phyloP scores from a whole-genome alignment of 2,797 vertebrate species.

The Apogon hyalosoma region DNA sequence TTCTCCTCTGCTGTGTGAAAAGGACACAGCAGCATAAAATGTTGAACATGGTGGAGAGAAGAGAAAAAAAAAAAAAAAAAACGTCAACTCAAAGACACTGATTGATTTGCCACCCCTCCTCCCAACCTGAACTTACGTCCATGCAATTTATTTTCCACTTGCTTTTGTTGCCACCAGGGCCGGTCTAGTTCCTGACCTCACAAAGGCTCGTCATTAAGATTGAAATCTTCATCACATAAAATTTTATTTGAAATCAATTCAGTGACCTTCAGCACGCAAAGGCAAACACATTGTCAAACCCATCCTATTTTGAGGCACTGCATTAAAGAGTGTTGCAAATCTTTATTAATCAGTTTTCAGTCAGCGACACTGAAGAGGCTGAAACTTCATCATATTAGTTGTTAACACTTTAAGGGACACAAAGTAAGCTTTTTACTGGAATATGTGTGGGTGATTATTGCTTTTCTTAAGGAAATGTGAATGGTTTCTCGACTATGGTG shows the following conservation, averaged over 20 bases:
- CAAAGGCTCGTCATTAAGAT: constrained; percentile 82
- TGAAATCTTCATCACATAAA: constrained; percentile 82
- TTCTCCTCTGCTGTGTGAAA: constrained; percentile 30
- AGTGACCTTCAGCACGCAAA: constrained; percentile 80
- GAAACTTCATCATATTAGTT: constrained; percentile 14
- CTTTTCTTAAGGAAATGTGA: neutral
- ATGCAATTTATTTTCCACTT: constrained; percentile 68
- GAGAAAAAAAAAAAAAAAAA: neutral
- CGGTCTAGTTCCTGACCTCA: constrained; percentile 71
- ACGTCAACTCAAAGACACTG: constrained; percentile 30
- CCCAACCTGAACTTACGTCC: constrained; percentile 40
- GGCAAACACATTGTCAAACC: constrained; percentile 65
- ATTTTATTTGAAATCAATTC: constrained; percentile 85
- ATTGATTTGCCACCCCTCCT: constrained; percentile 56
- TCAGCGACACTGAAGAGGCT: constrained; percentile 24
- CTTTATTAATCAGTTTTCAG: constrained; percentile 49
- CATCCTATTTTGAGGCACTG: constrained; percentile 41
- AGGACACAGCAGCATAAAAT: constrained; percentile 25
- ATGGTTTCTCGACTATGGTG: neutral
- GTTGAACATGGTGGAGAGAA: constrained; percentile 9
- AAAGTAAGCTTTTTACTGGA: neutral
- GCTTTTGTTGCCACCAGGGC: constrained; percentile 73
- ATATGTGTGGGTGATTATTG: neutral
- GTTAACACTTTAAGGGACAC: constrained; percentile 1
- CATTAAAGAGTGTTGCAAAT: constrained; percentile 63